Percentiles rank a stretch among this genome's conserved stretches.
Evolutionary conservation across 2,888 invertebrate genomes (phyloP).

Genomic region (Noctuana brunneofusca): DNA sequence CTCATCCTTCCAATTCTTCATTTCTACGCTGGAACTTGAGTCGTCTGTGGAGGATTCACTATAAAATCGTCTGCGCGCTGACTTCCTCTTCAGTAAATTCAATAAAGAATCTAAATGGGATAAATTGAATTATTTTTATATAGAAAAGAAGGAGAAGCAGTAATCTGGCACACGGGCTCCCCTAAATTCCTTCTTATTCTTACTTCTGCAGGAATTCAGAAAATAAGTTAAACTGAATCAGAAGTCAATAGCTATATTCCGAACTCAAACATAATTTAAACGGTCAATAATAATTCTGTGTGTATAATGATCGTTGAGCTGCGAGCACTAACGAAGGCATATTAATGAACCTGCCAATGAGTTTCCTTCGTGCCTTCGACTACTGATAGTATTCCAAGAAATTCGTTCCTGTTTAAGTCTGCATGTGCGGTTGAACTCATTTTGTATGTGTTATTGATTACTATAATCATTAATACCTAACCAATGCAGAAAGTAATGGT

Average conservation of each 20-base stretch:
- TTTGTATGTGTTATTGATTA: no score
- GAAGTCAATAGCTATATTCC: no score
- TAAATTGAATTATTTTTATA: no score
- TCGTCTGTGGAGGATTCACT: slow-evolving; percentile 34
- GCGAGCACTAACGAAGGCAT: slow-evolving; percentile 10
- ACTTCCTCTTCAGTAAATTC: slow-evolving; percentile 43
- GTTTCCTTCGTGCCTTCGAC: not conserved
- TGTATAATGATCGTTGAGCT: not conserved
- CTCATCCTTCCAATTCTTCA: slow-evolving; percentile 48
- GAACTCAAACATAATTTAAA: no score
- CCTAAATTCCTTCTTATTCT: no score
- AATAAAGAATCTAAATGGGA: slow-evolving; percentile 54
- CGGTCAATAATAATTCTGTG: not conserved
- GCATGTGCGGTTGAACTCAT: not conserved
- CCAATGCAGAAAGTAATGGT: no score
- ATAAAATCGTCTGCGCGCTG: not conserved
- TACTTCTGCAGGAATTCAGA: no score
- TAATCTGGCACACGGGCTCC: no score
- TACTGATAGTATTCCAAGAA: not conserved
- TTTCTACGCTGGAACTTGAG: slow-evolving; percentile 48
- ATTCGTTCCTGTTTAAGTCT: not conserved
- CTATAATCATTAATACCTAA: no score
- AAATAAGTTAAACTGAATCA: no score
- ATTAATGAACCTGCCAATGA: slow-evolving; percentile 6
- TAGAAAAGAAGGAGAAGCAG: no score